A percentile compares a stretch with the other conserved stretches of the same genome.
These are phyloP conservation scores for Poeciliopsis retropinna DNA, from an alignment of 2,113 vertebrate species.

Conservation along the genomic window DNA sequence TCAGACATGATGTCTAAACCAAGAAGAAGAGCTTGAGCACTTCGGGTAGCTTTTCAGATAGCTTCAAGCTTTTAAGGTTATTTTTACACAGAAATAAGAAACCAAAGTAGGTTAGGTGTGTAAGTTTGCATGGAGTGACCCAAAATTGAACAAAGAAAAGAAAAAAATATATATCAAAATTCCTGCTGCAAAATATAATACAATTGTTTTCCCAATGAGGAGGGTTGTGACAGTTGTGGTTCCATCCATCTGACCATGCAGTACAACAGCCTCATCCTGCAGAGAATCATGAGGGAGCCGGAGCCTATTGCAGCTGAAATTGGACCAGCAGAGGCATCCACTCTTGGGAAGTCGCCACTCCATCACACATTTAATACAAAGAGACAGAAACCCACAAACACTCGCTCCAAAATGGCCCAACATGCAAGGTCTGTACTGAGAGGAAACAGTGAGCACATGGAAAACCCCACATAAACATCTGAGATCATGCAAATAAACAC, in stretches of 20 bases:
- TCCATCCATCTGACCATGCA: not conserved
- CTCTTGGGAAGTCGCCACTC: not conserved
- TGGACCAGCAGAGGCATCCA: not conserved
- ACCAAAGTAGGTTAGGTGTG: not conserved
- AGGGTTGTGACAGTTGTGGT: not conserved
- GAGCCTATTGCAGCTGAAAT: not conserved
- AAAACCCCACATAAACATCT: not conserved
- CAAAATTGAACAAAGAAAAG: not conserved
- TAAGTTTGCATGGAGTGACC: not conserved
- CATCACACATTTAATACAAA: not conserved
- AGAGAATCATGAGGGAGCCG: not conserved
- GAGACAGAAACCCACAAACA: not conserved
- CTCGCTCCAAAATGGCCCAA: not conserved
- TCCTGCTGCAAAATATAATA: not conserved
- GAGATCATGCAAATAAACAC: not conserved
- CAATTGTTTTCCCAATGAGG: not conserved
- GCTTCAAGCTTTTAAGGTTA: not conserved
- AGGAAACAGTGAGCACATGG: not conserved
- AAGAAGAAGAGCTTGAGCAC: too few species aligned
- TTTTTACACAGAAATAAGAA: not conserved
- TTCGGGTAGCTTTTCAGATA: not conserved
- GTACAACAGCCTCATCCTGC: not conserved
- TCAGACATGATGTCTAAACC: not conserved
- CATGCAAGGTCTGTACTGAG: not conserved
- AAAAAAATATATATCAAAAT: not conserved